A percentile compares a stretch with the other conserved stretches of the same genome.
These are phyloP conservation scores for Harlomillsia oculata DNA, from an alignment of 1,140 invertebrate genomes.

Conservation along the genomic window DNA sequence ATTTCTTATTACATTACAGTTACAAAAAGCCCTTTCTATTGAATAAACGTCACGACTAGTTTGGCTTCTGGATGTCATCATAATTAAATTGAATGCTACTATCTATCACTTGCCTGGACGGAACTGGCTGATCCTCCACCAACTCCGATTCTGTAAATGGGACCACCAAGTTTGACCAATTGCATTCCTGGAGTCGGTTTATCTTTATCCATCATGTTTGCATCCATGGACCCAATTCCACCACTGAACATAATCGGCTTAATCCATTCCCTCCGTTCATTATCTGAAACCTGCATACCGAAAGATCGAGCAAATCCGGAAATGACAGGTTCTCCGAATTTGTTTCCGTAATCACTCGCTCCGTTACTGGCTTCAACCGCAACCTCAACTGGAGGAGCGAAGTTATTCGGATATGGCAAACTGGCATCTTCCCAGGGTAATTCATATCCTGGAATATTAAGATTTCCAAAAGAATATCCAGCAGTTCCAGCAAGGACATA, in stretches of 20 bases:
- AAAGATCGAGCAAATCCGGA: constrained; percentile 84
- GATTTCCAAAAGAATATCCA: constrained; percentile 89
- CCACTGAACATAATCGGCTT: constrained; percentile 99
- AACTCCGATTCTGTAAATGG: constrained; percentile 92
- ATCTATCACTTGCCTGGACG: constrained; percentile 67
- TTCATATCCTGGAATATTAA: constrained; percentile 76
- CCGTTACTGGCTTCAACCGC: constrained; percentile 94
- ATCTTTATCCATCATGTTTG: constrained; percentile 63
- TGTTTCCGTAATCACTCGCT: constrained; percentile 97
- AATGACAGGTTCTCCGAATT: constrained; percentile 94
- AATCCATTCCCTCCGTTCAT: constrained; percentile 76
- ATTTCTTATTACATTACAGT: constrained; percentile 3
- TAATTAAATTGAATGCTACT: too few relatives aligned
- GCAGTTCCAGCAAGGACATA: constrained; percentile 90
- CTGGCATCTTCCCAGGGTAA: constrained; percentile 75
- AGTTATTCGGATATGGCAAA: constrained; percentile 74
- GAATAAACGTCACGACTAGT: too few relatives aligned
- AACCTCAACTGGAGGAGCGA: constrained; percentile 77
- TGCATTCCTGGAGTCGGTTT: constrained; percentile 65
- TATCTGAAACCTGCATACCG: constrained; percentile 58
- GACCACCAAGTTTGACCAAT: constrained; percentile 90
- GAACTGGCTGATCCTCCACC: constrained; percentile 94
- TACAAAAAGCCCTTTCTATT: background rate
- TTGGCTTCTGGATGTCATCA: too few relatives aligned
- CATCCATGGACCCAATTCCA: constrained; percentile 82